Evolutionary conservation across 2,797 vertebrate species (phyloP), one percentile per base, ranked within the genome.

Genomic region (Tiaroga cobitis): DNA sequence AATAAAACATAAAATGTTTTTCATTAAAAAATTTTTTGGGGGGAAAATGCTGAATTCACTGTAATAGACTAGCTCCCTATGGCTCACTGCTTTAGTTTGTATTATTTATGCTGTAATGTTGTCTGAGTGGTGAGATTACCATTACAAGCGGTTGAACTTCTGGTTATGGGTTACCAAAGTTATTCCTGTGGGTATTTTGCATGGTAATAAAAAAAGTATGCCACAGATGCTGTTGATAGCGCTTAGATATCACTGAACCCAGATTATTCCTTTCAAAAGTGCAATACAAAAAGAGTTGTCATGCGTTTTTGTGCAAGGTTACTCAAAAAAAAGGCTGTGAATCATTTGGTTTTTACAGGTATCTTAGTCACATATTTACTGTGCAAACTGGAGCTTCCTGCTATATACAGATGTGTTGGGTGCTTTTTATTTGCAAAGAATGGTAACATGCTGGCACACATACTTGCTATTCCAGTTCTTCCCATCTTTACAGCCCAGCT

Each of bases 401-500:
- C 70, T 37, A 51, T 72, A 24, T 34, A 51, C 61, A 77, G 61
- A 82, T 16, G 32, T 41, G 70, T 32, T 32, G 1, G 8, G 24
- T 21, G 37, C 11, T 59, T 73, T 82, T 46, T 61, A 70, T 82
- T 46, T 82, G n/a, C n/a, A 26, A 61, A 82, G 21, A 49, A 29
- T 21, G 43, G 77, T 39, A 83, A 69, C 49, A 39, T 26, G 41
- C 39, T 54, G 29, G 82, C 29, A 70, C 89, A 94, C 96, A 92
- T 95, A 97, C 96, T 95, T 97, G 96, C 93, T 96, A 91, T 96
- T 97, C 96, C 96, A 97, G 95, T 96, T 96, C 93, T 97, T 97
- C 87, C 96, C 95, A 95, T 97, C 96, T 95, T 97, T 97, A 94
- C 95, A 97, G 91, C 96, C 96, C 92, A 97, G 93, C 85, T 97